Evolutionary conservation across 2,113 vertebrate genomes (phyloP).

Genomic region (Ptyas mucosa): DNA sequence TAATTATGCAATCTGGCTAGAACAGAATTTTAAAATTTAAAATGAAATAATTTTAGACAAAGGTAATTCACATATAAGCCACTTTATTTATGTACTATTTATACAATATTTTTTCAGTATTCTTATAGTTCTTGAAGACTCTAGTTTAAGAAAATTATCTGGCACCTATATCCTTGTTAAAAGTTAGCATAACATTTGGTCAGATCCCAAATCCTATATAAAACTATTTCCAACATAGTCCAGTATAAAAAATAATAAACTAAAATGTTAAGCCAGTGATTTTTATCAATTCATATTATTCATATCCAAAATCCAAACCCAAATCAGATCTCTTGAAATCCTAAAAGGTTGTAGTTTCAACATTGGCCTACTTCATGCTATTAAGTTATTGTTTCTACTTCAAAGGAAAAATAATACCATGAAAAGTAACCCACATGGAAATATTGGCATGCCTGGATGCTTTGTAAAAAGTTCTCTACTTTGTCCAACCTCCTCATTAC

Average conservation of each 20-base stretch:
- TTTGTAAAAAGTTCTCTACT: slow-evolving; percentile 1
- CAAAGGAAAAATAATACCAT: not conserved
- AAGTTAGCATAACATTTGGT: not conserved
- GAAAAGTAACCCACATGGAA: not conserved
- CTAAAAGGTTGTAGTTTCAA: not conserved
- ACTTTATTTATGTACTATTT: not conserved
- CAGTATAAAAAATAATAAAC: not conserved
- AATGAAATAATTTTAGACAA: not conserved
- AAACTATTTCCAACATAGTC: not conserved
- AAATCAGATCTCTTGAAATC: not conserved
- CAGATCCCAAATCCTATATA: not conserved
- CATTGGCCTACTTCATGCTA: not conserved
- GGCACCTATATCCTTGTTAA: not conserved
- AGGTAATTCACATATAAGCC: not conserved
- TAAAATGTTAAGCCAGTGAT: not conserved
- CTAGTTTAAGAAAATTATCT: not conserved
- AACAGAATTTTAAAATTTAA: not conserved
- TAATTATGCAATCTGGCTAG: not conserved
- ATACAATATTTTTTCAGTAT: not conserved
- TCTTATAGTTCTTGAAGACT: not conserved
- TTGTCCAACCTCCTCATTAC: not conserved
- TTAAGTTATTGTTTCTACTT: not conserved
- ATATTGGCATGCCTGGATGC: not conserved
- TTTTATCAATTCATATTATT: not conserved
- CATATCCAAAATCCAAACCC: not conserved